Evolutionary conservation across 2,797 vertebrate genomes (phyloP), one percentile per base, ranked within the genome.

Genomic region (Scyliorhinus canicula): DNA sequence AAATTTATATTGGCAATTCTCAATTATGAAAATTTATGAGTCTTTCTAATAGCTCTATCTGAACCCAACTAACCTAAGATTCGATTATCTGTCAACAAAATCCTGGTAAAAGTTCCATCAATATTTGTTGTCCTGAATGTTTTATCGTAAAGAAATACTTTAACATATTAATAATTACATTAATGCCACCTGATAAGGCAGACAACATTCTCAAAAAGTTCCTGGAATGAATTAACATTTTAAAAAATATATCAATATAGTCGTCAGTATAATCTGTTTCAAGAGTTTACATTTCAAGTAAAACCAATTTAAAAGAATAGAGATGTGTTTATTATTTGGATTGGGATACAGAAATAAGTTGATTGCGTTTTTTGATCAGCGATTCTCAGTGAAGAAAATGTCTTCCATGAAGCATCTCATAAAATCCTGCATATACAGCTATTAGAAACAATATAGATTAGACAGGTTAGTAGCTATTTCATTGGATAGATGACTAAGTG

Each of bases 11-110:
- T 74, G 67, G 47, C 93, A 94, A 74, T 94, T 94, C 67, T 94
- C 93, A 94, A 94, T 94, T 74, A 94, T 69, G 71, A 71, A 50
- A 94, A 94, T 94, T 94, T 94, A 94, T 94, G 65, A 71, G 67
- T 50, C 93, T 71, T 94, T 94, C 93, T 94, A 71, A 94, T 94
- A 67, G 91, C 93, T 74, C 0, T 69, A 19, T 74, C 93, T 71
- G 93, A 94, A 50, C 93, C 65, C 47, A 52, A 31, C 44, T 93
- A 93, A 93, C 67, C 93, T 94, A 74, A 47, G 8, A 67, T 52
- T 94, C 47, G 47, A 74, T 94, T 94, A 71, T 71, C 93, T 14
- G 31, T 94, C 93, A 71, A 74, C 52, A 7, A 71, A 52, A 52
- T 71, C 44, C 93, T 35, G 93, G n/a, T 94, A 52, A 71, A 94